Evolutionary conservation across 2,113 vertebrate genomes (phyloP).

Genomic region (Brachyhypopomus occidentalis): DNA sequence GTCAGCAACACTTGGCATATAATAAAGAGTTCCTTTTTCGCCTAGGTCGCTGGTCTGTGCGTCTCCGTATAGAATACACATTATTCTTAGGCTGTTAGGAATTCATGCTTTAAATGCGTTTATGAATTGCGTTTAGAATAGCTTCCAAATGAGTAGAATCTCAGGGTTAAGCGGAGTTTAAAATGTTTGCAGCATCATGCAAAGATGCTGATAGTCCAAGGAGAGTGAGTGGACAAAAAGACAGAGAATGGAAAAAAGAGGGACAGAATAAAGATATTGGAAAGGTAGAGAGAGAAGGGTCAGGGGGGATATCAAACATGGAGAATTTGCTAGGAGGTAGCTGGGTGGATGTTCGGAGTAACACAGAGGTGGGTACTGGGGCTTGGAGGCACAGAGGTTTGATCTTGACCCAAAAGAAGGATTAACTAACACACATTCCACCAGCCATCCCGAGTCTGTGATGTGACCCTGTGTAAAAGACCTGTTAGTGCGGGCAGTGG

Average conservation of each 20-base stretch:
- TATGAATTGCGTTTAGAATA: too few species aligned
- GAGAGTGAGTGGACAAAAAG: not conserved
- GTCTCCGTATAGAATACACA: too few species aligned
- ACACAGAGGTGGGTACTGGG: not conserved
- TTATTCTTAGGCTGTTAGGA: too few species aligned
- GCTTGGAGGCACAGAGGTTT: not conserved
- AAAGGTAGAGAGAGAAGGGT: not conserved
- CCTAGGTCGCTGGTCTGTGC: too few species aligned
- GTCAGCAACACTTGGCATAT: too few species aligned
- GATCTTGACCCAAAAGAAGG: not conserved
- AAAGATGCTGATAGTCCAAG: not conserved
- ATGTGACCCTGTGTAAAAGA: not conserved
- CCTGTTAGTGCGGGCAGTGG: not conserved
- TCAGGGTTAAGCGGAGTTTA: too few species aligned
- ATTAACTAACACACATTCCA: not conserved
- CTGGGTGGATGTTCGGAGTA: not conserved
- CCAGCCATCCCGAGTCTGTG: not conserved
- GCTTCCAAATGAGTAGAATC: too few species aligned
- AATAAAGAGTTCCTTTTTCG: not conserved
- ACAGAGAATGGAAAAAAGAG: not conserved
- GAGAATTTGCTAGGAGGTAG: not conserved
- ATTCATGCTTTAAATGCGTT: too few species aligned
- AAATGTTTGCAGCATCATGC: too few species aligned
- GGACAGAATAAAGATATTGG: not conserved
- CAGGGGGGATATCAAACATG: constrained; percentile 23